These are phyloP conservation scores for Heterochromis multidens DNA, from an alignment of 2,113 vertebrate genomes.

Conservation along the genomic window DNA sequence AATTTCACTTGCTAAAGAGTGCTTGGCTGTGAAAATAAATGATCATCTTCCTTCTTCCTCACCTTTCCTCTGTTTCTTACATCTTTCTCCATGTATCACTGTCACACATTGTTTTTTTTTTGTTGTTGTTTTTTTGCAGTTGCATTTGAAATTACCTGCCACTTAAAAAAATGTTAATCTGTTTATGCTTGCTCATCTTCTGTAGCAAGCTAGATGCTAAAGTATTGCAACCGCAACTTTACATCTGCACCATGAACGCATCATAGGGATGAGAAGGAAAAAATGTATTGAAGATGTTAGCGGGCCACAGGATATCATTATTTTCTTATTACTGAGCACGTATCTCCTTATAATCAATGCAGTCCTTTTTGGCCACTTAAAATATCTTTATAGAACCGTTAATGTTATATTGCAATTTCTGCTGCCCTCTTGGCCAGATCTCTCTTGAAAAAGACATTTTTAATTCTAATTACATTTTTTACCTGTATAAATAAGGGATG, in stretches of 20 bases:
- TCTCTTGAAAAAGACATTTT: neutral
- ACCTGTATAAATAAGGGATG: no score
- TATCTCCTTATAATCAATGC: neutral
- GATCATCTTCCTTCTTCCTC: neutral
- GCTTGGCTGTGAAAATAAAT: neutral
- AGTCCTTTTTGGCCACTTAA: no score
- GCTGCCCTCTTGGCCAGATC: no score
- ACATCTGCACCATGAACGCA: neutral
- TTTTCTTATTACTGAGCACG: neutral
- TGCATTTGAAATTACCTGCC: neutral
- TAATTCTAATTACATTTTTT: no score
- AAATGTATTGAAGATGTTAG: neutral
- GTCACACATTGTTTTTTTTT: no score
- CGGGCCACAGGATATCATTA: neutral
- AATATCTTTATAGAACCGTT: no score
- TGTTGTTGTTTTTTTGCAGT: neutral
- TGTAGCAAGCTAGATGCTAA: neutral
- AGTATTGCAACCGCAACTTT: neutral
- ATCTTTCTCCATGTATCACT: neutral
- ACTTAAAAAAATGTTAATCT: neutral
- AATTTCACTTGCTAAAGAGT: neutral
- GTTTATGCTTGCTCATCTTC: neutral
- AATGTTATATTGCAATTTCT: no score
- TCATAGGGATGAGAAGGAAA: neutral
- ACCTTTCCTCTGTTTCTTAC: neutral